Percentiles rank a stretch among this genome's conserved stretches.
Evolutionary conservation across 2,113 vertebrate species (phyloP).

Genomic region (Dicrurus megarhynchus): DNA sequence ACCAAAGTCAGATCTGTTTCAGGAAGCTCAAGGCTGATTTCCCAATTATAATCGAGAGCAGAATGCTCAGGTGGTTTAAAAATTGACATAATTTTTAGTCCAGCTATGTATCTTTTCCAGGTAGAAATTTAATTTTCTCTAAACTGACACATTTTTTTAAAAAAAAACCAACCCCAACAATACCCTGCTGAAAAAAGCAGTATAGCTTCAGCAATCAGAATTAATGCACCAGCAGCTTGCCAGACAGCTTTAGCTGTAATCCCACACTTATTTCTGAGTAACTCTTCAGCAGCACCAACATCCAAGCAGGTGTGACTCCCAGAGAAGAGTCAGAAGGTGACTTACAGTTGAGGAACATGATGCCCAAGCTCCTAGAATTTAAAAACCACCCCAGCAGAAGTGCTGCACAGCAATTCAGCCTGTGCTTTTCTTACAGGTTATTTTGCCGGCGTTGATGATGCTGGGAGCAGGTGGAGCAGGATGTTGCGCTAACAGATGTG

Average conservation of each 20-base stretch:
- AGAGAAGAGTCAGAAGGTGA: not conserved
- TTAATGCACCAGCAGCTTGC: not conserved
- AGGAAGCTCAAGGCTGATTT: not conserved
- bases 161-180: not conserved
- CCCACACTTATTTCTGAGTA: not conserved
- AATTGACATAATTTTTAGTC: not conserved
- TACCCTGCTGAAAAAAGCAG: not conserved
- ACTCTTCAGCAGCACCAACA: not conserved
- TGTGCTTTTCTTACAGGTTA: slow-evolving; percentile 48
- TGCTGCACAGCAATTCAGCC: not conserved
- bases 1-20: not conserved
- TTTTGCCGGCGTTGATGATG: slow-evolving; percentile 67
- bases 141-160: not conserved
- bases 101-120: not conserved
- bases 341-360: not conserved
- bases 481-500: slow-evolving; percentile 69
- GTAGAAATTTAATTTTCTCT: not conserved
- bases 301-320: not conserved
- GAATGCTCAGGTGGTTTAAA: not conserved
- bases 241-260: not conserved
- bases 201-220: not conserved
- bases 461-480: slow-evolving; percentile 58
- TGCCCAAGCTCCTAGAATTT: not conserved
- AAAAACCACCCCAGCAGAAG: not conserved
- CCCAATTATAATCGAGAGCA: not conserved